These are phyloP conservation scores for Abscondita cerata DNA, from an alignment of 2,888 invertebrate genomes.

Conservation along the genomic window DNA sequence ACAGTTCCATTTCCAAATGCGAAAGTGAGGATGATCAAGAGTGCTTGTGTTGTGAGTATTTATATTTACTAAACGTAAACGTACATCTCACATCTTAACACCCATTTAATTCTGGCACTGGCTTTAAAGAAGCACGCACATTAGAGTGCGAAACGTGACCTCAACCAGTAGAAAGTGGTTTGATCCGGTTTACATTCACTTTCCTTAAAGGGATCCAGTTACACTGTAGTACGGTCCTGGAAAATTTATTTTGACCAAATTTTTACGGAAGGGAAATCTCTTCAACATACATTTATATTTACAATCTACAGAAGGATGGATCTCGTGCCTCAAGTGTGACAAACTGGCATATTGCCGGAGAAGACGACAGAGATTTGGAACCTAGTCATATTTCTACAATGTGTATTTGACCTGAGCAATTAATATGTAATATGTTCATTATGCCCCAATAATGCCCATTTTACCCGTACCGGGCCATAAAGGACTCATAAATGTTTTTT, in stretches of 20 bases:
- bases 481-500: neutral
- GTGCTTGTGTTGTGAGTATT: neutral
- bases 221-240: no score
- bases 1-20: neutral
- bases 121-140: no score
- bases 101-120: no score
- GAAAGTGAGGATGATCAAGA: neutral
- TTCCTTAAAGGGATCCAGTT: no score
- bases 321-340: neutral
- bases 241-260: no score
- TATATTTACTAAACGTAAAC: neutral
- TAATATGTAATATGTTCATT: neutral
- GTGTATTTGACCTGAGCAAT: neutral
- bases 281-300: no score
- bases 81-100: no score
- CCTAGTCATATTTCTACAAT: neutral
- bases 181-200: no score
- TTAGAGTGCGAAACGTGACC: no score
- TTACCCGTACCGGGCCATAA: neutral
- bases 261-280: no score
- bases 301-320: neutral
- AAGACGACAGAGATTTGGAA: neutral
- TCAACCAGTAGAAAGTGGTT: no score
- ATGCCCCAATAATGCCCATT: neutral
- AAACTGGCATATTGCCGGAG: neutral